Evolutionary conservation across 2,888 invertebrate genomes (phyloP), one percentile per base, ranked within the genome.

Genomic region (Ophioninae sp.): DNA sequence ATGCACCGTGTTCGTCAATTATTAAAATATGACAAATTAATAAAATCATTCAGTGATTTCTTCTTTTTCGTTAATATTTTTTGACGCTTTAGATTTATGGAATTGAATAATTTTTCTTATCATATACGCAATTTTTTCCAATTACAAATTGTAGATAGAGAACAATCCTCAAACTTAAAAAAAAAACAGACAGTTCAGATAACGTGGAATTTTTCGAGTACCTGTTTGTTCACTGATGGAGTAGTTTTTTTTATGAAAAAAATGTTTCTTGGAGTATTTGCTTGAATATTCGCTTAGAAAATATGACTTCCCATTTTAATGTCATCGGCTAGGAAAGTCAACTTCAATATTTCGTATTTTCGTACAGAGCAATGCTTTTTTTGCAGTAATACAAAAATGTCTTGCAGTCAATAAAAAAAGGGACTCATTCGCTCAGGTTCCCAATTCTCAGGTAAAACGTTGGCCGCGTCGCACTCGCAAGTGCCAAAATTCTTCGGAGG

Each of bases 371-470:
- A 22, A 20, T 22, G 8, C 6, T 59, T 2, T 20, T 22, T 59
- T 30, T 30, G 30, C 9, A 22, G 7, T 22, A 59, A 22, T 20
- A 20, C 59, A 22, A 20, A 22, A 7, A 22, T 59, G 20, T 8
- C 13, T 20, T 22, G 3, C 71, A 56, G 63, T 30, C 10, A 75
- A 30, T 30, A 30, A 74, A 75, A 78, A 75, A 75, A 65, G 39
- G 20, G 8, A 51, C 7, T 69, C 20, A 10, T 51, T 68, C 10
- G 37, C 37, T 44, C 79, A 79, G 79, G 73, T 84, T 81, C 68
- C 68, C 67, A 64, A 79, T 76, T 73, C 68, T 23, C 84, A 84
- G 82, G 79, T 79, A 68, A 77, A 72, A 67, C 68, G 8, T 41
- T 30, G 37, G 39, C 20, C 56, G 75, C 72, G 75, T 72, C 72